phyloP scores from a whole-genome alignment of 2,113 vertebrate genomes.

The Hypocryptadius cinnamomeus region DNA sequence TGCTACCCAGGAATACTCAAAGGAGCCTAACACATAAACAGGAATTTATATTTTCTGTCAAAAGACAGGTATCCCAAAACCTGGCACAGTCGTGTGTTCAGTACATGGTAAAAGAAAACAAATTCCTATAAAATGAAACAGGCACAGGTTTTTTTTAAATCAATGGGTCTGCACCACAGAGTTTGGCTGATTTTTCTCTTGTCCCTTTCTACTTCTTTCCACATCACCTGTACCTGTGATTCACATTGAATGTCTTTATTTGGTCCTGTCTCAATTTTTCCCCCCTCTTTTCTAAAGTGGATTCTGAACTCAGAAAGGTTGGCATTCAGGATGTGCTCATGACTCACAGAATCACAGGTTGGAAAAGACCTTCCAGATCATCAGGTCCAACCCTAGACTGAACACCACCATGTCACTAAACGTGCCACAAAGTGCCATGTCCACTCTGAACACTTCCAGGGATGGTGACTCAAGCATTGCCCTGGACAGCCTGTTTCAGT shows the following conservation, averaged over 20 bases:
- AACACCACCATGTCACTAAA: not conserved
- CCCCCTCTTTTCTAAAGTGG: not conserved
- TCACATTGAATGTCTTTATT: not conserved
- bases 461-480: not conserved
- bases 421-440: accelerated
- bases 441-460: not conserved
- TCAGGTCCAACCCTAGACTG: not conserved
- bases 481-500: not conserved
- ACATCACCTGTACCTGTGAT: not conserved
- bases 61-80: not conserved
- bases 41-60: not conserved
- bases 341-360: not conserved
- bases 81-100: not conserved
- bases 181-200: not conserved
- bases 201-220: not conserved
- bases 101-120: not conserved
- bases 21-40: not conserved
- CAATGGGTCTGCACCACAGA: not conserved
- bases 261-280: not conserved
- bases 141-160: not conserved
- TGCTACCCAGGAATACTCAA: not conserved
- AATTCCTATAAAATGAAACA: not conserved
- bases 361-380: not conserved
- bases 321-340: accelerated
- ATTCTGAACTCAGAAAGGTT: not conserved